Percentiles rank a stretch among this genome's conserved stretches.
Conservation (phyloP, 2,113 vertebrate genomes). For the Burhinus oedicnemus region DNA sequence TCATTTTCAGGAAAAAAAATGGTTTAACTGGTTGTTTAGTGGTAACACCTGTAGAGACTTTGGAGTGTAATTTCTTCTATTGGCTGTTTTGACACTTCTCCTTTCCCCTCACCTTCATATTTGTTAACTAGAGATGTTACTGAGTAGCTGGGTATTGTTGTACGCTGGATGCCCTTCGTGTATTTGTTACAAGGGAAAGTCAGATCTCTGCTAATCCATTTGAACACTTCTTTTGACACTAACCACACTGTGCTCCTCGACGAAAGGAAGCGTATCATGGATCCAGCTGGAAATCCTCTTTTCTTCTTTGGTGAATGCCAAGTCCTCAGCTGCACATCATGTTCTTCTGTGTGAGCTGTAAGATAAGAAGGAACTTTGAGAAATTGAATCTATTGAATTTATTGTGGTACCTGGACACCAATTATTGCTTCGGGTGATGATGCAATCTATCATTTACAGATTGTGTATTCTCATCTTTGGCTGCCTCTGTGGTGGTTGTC, state of each 20-base stretch:
- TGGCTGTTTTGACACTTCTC: neutral
- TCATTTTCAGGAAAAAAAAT: neutral
- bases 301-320: conserved; percentile 6
- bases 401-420: neutral
- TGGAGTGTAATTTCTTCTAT: neutral
- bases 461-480: neutral
- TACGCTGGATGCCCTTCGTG: neutral
- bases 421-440: neutral
- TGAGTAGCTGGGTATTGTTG: neutral
- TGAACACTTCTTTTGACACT: conserved; percentile 41
- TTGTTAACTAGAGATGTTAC: neutral
- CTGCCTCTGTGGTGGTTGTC: neutral
- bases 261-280: neutral
- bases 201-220: neutral
- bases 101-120: neutral
- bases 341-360: neutral
- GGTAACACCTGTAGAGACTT: neutral
- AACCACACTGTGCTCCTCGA: neutral
- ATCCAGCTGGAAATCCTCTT: conserved; percentile 22
- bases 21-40: neutral
- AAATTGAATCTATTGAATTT: neutral
- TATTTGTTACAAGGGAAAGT: neutral
- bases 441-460: neutral
- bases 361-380: neutral
- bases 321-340: neutral